phyloP scores from a whole-genome alignment of 2,888 invertebrate genomes.

The Eupelmus urozonus region DNA sequence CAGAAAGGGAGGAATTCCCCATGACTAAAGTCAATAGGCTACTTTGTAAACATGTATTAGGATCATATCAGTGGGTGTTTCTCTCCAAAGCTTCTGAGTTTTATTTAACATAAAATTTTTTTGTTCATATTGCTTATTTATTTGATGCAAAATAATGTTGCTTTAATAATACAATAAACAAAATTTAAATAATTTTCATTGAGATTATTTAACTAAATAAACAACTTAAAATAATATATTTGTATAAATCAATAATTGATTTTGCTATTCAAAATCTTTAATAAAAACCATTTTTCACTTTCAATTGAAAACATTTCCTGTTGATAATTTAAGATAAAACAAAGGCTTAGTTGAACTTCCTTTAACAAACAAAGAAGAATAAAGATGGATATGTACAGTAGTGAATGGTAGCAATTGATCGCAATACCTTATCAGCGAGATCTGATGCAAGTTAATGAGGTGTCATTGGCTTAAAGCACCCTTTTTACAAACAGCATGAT shows the following conservation, averaged over 20 bases:
- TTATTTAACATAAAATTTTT: not conserved
- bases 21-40: constrained; percentile 23
- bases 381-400: constrained; percentile 27
- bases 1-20: constrained; percentile 14
- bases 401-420: constrained; percentile 52
- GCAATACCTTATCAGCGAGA: constrained; percentile 47
- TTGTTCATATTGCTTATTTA: not conserved
- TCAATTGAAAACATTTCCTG: not conserved
- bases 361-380: constrained; percentile 31
- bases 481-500: constrained; percentile 25
- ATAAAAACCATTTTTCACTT: no score
- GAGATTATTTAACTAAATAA: no score
- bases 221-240: no score
- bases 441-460: constrained; percentile 47
- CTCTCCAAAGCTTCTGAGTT: not conserved
- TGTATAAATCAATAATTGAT: no score
- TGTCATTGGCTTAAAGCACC: constrained; percentile 39
- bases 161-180: no score
- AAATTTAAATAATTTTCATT: not conserved
- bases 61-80: constrained; percentile 1
- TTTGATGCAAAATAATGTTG: no score
- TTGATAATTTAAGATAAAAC: constrained; percentile 12
- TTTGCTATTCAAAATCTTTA: no score
- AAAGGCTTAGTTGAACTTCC: constrained; percentile 33
- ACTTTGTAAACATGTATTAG: constrained; percentile 34